These are phyloP conservation scores for Listronotus bonariensis DNA, from an alignment of 1,140 invertebrate genomes.

Conservation along the genomic window DNA sequence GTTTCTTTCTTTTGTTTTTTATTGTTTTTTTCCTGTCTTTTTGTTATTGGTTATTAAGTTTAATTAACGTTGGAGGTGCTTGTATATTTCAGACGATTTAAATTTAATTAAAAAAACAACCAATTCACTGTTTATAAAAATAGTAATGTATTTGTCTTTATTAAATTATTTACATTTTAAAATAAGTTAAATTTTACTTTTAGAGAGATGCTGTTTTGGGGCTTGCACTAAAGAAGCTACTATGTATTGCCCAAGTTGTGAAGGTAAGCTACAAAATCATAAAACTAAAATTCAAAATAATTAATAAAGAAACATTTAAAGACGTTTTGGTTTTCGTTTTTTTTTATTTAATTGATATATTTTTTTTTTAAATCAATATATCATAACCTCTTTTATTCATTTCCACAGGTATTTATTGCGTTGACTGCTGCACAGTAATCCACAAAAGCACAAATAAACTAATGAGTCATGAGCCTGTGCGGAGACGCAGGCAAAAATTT, in stretches of 20 bases:
- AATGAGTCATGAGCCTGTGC: slow-evolving; percentile 24
- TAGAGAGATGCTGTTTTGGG: slow-evolving; percentile 34
- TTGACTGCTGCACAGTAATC: slow-evolving; percentile 27
- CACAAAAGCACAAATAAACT: slow-evolving; percentile 36
- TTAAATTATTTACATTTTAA: neutral
- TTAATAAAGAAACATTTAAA: too few species aligned
- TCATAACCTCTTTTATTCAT: too few species aligned
- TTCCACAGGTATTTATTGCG: slow-evolving; percentile 31
- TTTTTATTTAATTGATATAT: neutral
- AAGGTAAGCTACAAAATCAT: slow-evolving; percentile 10
- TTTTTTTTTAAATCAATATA: slow-evolving; percentile 7
- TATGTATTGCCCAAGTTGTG: slow-evolving; percentile 33
- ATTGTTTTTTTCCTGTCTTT: too few species aligned
- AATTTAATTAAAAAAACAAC: too few species aligned
- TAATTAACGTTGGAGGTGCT: too few species aligned
- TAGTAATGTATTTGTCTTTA: too few species aligned
- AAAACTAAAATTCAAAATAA: too few species aligned
- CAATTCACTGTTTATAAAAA: too few species aligned
- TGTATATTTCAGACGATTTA: too few species aligned
- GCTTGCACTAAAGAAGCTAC: slow-evolving; percentile 30
- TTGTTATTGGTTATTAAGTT: too few species aligned
- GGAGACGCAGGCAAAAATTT: slow-evolving; percentile 12
- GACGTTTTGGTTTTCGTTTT: too few species aligned
- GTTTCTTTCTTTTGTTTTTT: too few species aligned
- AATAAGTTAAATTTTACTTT: slow-evolving; percentile 15